Evolutionary conservation across 2,113 vertebrate species (phyloP).

Genomic region (Regulus satrapa): DNA sequence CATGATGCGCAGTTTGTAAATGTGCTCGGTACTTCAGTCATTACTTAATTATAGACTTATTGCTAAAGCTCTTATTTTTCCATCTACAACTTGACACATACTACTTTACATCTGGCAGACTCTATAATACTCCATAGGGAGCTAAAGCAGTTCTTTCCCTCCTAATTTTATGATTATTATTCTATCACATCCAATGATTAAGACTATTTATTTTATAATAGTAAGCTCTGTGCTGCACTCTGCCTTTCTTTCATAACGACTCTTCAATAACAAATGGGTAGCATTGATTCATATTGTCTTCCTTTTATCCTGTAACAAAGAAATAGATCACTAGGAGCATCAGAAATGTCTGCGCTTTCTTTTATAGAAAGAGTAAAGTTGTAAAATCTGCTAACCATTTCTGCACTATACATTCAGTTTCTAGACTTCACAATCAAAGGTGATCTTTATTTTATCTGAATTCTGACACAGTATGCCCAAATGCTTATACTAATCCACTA

Average conservation of each 20-base stretch:
- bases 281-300: not conserved
- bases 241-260: not conserved
- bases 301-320: not conserved
- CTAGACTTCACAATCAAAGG: not conserved
- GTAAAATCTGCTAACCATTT: not conserved
- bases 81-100: constrained; percentile 8
- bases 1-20: not conserved
- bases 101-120: constrained; percentile 13
- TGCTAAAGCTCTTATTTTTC: constrained; percentile 40
- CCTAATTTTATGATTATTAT: constrained; percentile 24
- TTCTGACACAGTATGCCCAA: not conserved
- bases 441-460: not conserved
- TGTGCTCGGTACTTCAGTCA: not conserved
- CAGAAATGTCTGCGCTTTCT: not conserved
- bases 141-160: not conserved
- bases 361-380: not conserved
- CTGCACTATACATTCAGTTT: not conserved
- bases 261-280: not conserved
- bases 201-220: constrained; percentile 5
- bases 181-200: not conserved
- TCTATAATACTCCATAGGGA: not conserved
- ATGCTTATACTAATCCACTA: not conserved
- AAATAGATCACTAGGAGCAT: not conserved
- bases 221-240: not conserved
- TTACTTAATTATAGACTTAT: constrained; percentile 21